Base-by-base conservation (phyloP, 2,797 vertebrate species). In the Sebastes umbrosus region DNA sequence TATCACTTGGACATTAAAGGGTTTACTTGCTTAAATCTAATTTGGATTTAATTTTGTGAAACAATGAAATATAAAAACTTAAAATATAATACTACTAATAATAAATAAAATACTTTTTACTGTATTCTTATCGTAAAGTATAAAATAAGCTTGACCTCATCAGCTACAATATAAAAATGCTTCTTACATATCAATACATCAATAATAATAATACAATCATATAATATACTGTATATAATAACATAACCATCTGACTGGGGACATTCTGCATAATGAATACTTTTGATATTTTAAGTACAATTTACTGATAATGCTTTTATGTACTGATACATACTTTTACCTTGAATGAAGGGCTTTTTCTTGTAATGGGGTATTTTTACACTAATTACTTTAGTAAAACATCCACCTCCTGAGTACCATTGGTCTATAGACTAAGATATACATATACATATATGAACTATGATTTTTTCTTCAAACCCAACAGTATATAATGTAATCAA, bases 271-370 rank as follows among this genome's bases (percentile, higher is more conserved):
- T 20, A 46, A 20, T 20, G 16, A 50, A 2, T 29, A 20, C 14
- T 27, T 43, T 11, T 29, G 39, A 12, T 20, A 62, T 1, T 32
- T 62, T 13, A 32, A 32, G 18, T 32, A 55, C 6, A 64, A 54
- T 36, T 64, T 36, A 11, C 18, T n/a, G 10, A 11, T 62, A n/a
- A n/a, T 34, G n/a, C 0, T 27, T 39, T 14, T 39, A 39, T 13
- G 2, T 39, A 39, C 5, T 39, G 0, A 39, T 43, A 14, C 39
- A 43, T 43, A 39, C 36, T 39, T 39, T 39, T 39, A 39, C 36
- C 0, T 39, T 62, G n/a, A 22, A 52, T 52, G 50, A 0, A 52
- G 50, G 0, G 18, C 18, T 29, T 31, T 31, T 62, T 31, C 22
- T 39, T 3, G 11, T 24, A 34, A 55, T 55, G 16, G 6, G 18